These are phyloP conservation scores for Anarrhichthys ocellatus DNA, from an alignment of 2,113 vertebrate species.

Conservation along the genomic window DNA sequence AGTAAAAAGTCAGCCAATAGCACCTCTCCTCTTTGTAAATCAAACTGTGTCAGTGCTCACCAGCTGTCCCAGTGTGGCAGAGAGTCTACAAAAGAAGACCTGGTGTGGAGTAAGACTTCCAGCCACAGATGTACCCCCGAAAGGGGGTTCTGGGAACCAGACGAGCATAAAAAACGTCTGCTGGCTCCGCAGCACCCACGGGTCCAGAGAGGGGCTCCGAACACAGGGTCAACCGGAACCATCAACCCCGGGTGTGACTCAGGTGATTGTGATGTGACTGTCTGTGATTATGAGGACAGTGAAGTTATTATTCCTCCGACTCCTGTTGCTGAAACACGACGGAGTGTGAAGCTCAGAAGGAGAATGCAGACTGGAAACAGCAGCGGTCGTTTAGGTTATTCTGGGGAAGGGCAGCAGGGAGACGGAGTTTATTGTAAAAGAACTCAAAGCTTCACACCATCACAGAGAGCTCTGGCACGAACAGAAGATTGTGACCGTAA, in stretches of 20 bases:
- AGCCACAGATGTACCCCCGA: constrained; percentile 18
- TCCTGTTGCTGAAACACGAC: constrained; percentile 18
- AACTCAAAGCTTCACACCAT: not conserved
- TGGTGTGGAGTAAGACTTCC: not conserved
- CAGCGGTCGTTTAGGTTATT: not conserved
- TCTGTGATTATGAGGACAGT: constrained; percentile 18
- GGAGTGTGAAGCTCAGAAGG: not conserved
- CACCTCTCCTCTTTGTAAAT: not conserved
- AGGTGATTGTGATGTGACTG: constrained; percentile 9
- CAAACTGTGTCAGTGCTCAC: not conserved
- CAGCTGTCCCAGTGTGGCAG: not conserved
- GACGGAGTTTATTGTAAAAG: constrained; percentile 11
- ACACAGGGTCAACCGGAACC: not conserved
- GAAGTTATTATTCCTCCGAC: constrained; percentile 52
- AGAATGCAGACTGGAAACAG: not conserved
- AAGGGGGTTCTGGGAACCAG: constrained; percentile 32
- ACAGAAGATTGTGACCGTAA: not conserved
- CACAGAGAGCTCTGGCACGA: not conserved
- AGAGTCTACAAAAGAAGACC: constrained; percentile 26
- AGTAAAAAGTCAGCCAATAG: not conserved
- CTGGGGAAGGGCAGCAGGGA: not conserved
- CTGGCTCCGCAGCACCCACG: not conserved
- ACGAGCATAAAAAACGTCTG: not conserved
- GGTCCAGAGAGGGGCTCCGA: constrained; percentile 1
- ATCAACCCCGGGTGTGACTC: not conserved